A percentile compares a stretch with the other conserved stretches of the same genome.
Conservation (phyloP, 2,888 invertebrate species). For the Sinhomidia bicolor region DNA sequence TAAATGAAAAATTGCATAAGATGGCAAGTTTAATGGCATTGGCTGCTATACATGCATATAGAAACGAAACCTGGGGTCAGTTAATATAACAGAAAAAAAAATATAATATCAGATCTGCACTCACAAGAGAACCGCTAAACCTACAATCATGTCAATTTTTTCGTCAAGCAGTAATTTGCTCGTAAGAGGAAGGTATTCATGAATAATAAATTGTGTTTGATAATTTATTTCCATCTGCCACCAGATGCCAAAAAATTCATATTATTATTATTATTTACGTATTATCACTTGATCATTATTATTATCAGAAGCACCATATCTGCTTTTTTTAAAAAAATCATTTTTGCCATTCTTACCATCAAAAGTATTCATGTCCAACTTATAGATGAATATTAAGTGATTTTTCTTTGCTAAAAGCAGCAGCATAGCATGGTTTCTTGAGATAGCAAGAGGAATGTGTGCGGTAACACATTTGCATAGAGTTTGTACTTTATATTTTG, state of each 20-base stretch:
- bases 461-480: slow-evolving; percentile 4
- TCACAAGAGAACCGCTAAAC: slow-evolving; percentile 49
- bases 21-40: background rate
- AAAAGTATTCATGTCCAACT: background rate
- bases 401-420: too few species aligned
- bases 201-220: slow-evolving; percentile 73
- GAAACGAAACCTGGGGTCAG: background rate
- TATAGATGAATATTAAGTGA: too few species aligned
- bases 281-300: slow-evolving; percentile 26
- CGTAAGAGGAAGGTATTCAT: slow-evolving; percentile 67
- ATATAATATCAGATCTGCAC: slow-evolving; percentile 26
- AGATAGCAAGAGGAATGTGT: background rate
- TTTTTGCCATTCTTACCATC: background rate
- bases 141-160: slow-evolving; percentile 72
- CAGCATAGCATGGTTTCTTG: background rate
- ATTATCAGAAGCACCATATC: slow-evolving; percentile 44
- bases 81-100: background rate
- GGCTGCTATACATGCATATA: background rate
- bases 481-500: background rate
- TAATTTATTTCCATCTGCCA: slow-evolving; percentile 73
- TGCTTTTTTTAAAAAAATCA: slow-evolving; percentile 33
- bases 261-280: slow-evolving; percentile 12
- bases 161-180: slow-evolving; percentile 71
- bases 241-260: slow-evolving; percentile 51
- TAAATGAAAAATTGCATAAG: background rate